A percentile compares a stretch with the other conserved stretches of the same genome.
Conservation (phyloP, 2,797 vertebrate species). For the Sebastes nivosus region DNA sequence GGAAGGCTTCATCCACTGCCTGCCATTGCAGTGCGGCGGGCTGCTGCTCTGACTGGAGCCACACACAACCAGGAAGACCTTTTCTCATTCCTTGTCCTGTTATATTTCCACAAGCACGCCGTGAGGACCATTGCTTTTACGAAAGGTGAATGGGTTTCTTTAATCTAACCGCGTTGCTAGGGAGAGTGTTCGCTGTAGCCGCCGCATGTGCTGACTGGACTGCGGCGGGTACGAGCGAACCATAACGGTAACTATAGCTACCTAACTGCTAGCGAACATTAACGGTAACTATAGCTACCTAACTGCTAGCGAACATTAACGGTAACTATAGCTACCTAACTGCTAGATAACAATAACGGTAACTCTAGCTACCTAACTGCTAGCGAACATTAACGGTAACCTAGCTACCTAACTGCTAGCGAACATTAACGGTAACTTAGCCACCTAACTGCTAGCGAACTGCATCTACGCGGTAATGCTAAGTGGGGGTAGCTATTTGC, state of each 20-base stretch:
- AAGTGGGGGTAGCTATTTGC: slow-evolving; percentile 48
- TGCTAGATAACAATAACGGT: slow-evolving; percentile 48
- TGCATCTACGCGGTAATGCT: slow-evolving; percentile 62
- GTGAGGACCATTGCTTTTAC: slow-evolving; percentile 70
- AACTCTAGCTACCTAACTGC: slow-evolving; percentile 61
- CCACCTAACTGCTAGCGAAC: slow-evolving; percentile 58
- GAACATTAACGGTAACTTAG: slow-evolving; percentile 68
- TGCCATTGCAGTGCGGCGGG: slow-evolving; percentile 85
- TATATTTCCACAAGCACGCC: slow-evolving; percentile 61
- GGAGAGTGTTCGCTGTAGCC: slow-evolving; percentile 22
- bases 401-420: slow-evolving; percentile 59
- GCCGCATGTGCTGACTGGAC: slow-evolving; percentile 52
- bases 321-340: slow-evolving; percentile 63
- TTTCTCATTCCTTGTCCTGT: slow-evolving; percentile 33
- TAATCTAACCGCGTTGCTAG: background rate
- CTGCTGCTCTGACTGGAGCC: slow-evolving; percentile 74
- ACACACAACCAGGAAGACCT: slow-evolving; percentile 54
- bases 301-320: slow-evolving; percentile 53
- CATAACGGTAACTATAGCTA: slow-evolving; percentile 70
- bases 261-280: slow-evolving; percentile 50
- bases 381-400: slow-evolving; percentile 56
- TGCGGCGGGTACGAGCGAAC: slow-evolving; percentile 57
- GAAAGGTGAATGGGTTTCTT: slow-evolving; percentile 70
- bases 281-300: slow-evolving; percentile 60
- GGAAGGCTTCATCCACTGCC: slow-evolving; percentile 79